Evolutionary conservation across 2,888 invertebrate species (phyloP), one percentile per base, ranked within the genome.

Genomic region (Acleris sparsana): DNA sequence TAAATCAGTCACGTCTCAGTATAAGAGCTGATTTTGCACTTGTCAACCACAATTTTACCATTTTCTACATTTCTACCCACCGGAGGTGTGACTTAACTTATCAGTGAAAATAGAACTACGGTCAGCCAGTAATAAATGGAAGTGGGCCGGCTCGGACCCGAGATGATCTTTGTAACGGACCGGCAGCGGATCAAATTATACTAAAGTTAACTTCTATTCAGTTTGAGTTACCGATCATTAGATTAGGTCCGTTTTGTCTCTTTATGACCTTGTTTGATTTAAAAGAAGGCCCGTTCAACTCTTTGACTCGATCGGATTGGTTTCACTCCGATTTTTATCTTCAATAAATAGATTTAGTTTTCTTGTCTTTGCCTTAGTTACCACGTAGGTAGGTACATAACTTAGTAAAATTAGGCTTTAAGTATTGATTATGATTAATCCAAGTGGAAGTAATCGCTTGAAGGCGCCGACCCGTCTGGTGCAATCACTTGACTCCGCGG

Each of bases 151-250:
- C 16, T 46, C 0, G 17, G 46, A n/a, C 55, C 53, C 64, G 18
- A 53, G 53, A 53, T 53, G 53, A 49, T 29, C 59, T 52, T 46
- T 46, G 46, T 7, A 16, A 6, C 5, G 1, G n/a, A 46, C 46
- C 5, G 44, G 18, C 65, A 57, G 51, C 52, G 66, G 53, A 66
- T 66, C 52, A 39, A 62, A 66, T 66, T 66, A 66, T 46, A 66
- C 66, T 53, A 62, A 66, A 66, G 52, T 62, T 66, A 48, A 56
- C 61, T 65, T 60, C 55, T 57, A 62, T 62, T 66, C 57, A 48
- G 62, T 57, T 62, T 49, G 49, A 44, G 60, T 61, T 51, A 66
- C 53, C 48, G 44, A 57, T 66, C 61, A 62, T 66, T 62, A 53
- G 52, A 66, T 60, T 61, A 65, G 55, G 60, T 0, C 33, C 60